Evolutionary conservation across 2,113 vertebrate species (phyloP), one percentile per base, ranked within the genome.

Genomic region (Catharus minimus): DNA sequence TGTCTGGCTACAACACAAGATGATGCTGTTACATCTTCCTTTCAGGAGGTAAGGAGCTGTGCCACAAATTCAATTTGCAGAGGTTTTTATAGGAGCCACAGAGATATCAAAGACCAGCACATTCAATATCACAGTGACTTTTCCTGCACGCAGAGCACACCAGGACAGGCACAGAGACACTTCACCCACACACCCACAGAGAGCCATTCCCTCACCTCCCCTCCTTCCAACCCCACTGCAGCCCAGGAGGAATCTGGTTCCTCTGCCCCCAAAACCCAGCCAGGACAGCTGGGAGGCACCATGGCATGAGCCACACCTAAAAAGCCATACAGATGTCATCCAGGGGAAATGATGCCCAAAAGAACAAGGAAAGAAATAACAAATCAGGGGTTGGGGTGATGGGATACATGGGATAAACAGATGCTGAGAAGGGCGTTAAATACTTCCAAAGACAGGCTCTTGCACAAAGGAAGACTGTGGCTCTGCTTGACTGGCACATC

Each of bases 101-200:
- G 72, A 55, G 74, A 68, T 81, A 93, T 39, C 50, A 68, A 57
- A 93, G 72, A 92, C 33, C 52, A 79, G n/a, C 58, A 81, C 36
- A 2, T 94, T 92, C 89, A 89, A 55, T 90, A 95, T 41, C 75
- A 88, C 78, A 82, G n/a, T 26, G 83, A 94, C 68, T 94, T 84
- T 90, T 85, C 52, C 86, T 89, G 78, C 89, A 89, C 5, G 1
- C 83, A 85, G 74, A 87, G 76, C 66, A 88, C 66, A 93, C 46
- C 58, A 86, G 38, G 62, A 93, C 83, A 83, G 43, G 73, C 71
- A 88, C 76, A 77, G 86, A 93, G 68, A 95, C 82, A 72, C 46
- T 86, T 82, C 79, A 75, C 57, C 73, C 81, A 78, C 1, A 2
- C 33, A 67, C 66, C 36, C 82, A 93, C 61, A 72, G 0, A 2